Evolutionary conservation across 1,140 invertebrate species (phyloP).

Genomic region (Nephila pilipes): DNA sequence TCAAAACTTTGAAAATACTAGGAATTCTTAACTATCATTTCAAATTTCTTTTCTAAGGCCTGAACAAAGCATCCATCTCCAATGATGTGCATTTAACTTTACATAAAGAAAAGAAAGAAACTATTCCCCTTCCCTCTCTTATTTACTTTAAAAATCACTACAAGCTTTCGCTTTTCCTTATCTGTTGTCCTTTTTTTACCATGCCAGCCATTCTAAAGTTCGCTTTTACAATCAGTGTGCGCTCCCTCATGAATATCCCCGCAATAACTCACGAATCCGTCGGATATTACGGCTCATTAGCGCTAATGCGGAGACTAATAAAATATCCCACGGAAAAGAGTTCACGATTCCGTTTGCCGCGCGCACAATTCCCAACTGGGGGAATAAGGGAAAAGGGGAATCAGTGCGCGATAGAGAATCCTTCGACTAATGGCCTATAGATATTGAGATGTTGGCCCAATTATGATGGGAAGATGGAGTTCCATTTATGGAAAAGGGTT

Average conservation of each 20-base stretch:
- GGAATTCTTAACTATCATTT: no score
- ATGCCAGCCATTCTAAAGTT: not conserved
- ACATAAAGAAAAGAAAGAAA: conserved; percentile 51
- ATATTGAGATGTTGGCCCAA: conserved; percentile 66
- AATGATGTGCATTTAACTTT: conserved; percentile 6
- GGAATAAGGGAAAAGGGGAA: not conserved
- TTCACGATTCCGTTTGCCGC: conserved; percentile 5
- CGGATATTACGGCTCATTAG: conserved; percentile 68
- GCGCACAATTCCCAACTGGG: conserved; percentile 22
- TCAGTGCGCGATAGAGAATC: not conserved
- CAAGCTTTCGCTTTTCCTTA: not conserved
- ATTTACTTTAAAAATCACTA: conserved; percentile 47
- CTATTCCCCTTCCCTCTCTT: not conserved
- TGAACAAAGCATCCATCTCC: conserved; percentile 35
- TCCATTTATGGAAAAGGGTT: conserved; percentile 32
- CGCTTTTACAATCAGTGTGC: conserved; percentile 51
- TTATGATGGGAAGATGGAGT: conserved; percentile 24
- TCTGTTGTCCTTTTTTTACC: not conserved
- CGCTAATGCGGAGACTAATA: conserved; percentile 58
- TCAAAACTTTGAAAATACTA: no score
- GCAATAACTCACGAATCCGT: conserved; percentile 61
- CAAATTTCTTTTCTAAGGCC: not conserved
- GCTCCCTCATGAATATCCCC: conserved; percentile 56
- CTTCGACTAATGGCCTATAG: conserved; percentile 51
- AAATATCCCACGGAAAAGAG: conserved; percentile 42